phyloP scores from a whole-genome alignment of 2,797 vertebrate species.

The Eurystomus glaucurus region DNA sequence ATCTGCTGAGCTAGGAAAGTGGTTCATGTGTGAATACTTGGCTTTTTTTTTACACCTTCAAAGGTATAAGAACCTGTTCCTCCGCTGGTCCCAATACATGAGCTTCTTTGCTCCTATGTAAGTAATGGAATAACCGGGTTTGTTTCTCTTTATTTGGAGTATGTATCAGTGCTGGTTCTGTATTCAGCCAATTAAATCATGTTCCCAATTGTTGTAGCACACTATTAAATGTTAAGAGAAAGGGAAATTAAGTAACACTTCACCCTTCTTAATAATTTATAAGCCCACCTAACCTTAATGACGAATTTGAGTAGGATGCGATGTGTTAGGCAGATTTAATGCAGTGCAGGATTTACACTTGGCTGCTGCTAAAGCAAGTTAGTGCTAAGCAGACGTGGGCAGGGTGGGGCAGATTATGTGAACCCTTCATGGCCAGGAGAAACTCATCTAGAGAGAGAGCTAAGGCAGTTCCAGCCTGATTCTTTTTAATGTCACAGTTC shows the following conservation, averaged over 20 bases:
- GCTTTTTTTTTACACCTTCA: background rate
- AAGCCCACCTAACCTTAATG: constrained; percentile 68
- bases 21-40: background rate
- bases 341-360: constrained; percentile 69
- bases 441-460: constrained; percentile 82
- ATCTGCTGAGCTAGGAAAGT: background rate
- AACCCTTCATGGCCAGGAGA: constrained; percentile 77
- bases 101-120: background rate
- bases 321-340: constrained; percentile 66
- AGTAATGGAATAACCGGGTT: background rate
- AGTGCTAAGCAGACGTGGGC: constrained; percentile 73
- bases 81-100: background rate
- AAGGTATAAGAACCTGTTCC: background rate
- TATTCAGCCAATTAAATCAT: constrained; percentile 57
- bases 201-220: constrained; percentile 53
- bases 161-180: background rate
- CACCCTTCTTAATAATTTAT: constrained; percentile 72
- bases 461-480: constrained; percentile 84
- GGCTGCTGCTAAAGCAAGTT: constrained; percentile 47
- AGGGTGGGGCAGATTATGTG: constrained; percentile 68
- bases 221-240: constrained; percentile 68
- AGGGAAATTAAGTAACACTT: constrained; percentile 72
- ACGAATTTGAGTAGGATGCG: constrained; percentile 69
- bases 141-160: background rate
- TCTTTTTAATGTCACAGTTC: constrained; percentile 91